Percentiles rank a stretch among this genome's conserved stretches.
Conservation (phyloP, 2,113 vertebrate species). For the Ursus arctos region DNA sequence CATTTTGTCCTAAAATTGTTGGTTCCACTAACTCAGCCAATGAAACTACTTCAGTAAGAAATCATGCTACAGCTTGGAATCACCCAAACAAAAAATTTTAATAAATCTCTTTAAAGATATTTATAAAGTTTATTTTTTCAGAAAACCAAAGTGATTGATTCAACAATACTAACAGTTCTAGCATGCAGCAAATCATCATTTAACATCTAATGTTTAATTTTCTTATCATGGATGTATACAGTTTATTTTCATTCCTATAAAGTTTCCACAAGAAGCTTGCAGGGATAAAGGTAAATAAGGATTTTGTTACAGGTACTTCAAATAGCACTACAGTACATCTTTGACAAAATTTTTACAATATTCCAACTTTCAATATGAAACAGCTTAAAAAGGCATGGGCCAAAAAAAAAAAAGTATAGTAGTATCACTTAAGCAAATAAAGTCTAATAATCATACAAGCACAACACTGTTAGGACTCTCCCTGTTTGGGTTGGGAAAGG, state of each 20-base stretch:
- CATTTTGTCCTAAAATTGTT: conserved; percentile 54
- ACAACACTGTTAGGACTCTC: conserved; percentile 66
- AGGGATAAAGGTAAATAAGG: conserved; percentile 82
- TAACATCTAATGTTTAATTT: conserved; percentile 59
- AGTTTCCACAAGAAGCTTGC: conserved; percentile 69
- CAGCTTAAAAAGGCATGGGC: conserved; percentile 73
- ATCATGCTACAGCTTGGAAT: neutral
- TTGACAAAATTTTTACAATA: conserved; percentile 83
- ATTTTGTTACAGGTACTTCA: conserved; percentile 85
- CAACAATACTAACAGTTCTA: conserved; percentile 65
- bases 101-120: conserved; percentile 69
- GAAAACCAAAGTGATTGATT: conserved; percentile 68
- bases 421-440: conserved; percentile 69
- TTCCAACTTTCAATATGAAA: conserved; percentile 87
- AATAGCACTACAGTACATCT: conserved; percentile 84
- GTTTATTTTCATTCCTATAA: conserved; percentile 69
- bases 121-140: conserved; percentile 71
- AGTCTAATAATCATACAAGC: conserved; percentile 70
- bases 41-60: conserved; percentile 45
- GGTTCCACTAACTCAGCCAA: conserved; percentile 33
- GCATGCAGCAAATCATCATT: conserved; percentile 69
- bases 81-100: conserved; percentile 30
- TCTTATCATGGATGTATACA: conserved; percentile 49
- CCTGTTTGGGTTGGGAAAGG: conserved; percentile 44
- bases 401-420: conserved; percentile 64